Conservation (phyloP, 2,113 vertebrate species). For the Siniperca chuatsi region DNA sequence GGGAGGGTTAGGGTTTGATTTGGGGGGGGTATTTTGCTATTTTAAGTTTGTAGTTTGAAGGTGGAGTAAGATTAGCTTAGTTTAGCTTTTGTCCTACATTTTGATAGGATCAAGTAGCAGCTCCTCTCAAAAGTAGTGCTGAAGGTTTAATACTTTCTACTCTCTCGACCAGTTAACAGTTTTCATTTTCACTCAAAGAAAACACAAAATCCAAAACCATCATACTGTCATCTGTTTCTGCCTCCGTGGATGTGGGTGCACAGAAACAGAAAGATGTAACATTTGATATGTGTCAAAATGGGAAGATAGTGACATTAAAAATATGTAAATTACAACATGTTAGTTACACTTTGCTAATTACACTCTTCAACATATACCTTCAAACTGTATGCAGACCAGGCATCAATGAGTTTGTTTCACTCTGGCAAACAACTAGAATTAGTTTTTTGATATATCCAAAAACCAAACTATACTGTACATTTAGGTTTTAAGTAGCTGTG, state of each 20-base stretch:
- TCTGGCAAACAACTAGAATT: too few relatives aligned
- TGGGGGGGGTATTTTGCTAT: too few relatives aligned
- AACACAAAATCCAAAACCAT: not conserved
- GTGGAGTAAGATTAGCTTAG: not conserved
- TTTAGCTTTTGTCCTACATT: not conserved
- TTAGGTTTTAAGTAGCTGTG: not conserved
- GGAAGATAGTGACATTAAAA: not conserved
- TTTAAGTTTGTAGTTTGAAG: not conserved
- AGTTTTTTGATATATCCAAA: not conserved
- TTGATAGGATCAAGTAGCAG: not conserved
- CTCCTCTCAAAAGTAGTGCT: not conserved
- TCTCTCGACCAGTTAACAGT: not conserved
- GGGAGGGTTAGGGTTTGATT: not conserved
- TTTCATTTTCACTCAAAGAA: not conserved
- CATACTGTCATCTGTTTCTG: not conserved
- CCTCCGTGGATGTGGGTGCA: not conserved
- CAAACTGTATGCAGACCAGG: not conserved
- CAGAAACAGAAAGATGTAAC: not conserved
- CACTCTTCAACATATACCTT: not conserved
- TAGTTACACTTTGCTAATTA: slow-evolving; percentile 25
- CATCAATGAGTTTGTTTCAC: not conserved
- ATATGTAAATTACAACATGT: not conserved
- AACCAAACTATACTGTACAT: not conserved
- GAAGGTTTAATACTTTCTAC: not conserved
- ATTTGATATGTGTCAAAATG: not conserved